Base-by-base conservation (phyloP, 1,140 invertebrate species). In the Drosophila pectinifera region DNA sequence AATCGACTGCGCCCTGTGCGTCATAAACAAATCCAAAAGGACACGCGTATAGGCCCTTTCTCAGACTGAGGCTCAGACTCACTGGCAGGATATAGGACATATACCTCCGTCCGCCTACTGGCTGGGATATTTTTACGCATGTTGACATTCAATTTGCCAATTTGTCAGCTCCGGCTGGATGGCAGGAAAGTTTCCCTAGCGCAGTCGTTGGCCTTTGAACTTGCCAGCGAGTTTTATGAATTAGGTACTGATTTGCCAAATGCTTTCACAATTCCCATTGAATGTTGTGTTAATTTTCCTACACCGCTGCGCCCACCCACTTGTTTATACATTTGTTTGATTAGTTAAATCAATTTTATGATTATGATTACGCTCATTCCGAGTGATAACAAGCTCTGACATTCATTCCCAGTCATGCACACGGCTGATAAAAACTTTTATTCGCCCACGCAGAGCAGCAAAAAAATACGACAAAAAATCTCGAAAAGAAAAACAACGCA, bases 131-230 rank as follows among this genome's bases (percentile, higher is more conserved):
- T 89, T 83, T 80, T 89, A 88, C 84, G 83, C 83, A 80, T 88
- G 84, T 88, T 88, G 83, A 88, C 84, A 89, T 84, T 88, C 84
- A 89, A 89, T 84, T 88, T 88, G 83, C 57, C 83, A 88, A 88
- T 84, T 89, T 88, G 64, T 82, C 80, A 77, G 49, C 42, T 68
- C 58, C 18, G 18, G 13, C 49, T 22, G 64, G n/a, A 42, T 65
- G 34, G 56, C 74, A 88, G 49, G 49, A 53, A 88, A 73, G 78
- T 88, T 76, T 86, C 67, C 59, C 53, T 48, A 62, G 65, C 62
- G 61, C 6, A 7, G 16, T 75, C 74, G 57, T 43, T 69, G 75
- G 78, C 59, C 73, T 83, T 81, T 78, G 78, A 73, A 78, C 76
- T 73, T 79, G 74, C 70, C 64, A 80, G 73, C 81, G 61, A 85